Conservation (phyloP, 2,113 vertebrate genomes). For the Corydoras maculifer region DNA sequence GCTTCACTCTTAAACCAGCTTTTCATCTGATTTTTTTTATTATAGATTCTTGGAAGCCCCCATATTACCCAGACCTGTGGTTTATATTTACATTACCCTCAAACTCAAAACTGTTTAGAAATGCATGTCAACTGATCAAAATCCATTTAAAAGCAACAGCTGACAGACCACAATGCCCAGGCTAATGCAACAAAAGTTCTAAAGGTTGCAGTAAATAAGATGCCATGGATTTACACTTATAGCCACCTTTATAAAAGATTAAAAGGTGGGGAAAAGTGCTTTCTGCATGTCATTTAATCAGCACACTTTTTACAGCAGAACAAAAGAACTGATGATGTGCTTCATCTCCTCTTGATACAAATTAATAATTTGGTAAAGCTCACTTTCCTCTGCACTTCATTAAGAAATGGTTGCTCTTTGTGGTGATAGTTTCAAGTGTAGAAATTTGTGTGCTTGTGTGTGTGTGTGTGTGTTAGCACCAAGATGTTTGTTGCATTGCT, state of each 20-base stretch:
- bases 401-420: conserved; percentile 55
- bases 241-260: conserved; percentile 53
- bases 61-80: conserved; percentile 35
- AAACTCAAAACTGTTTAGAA: background rate
- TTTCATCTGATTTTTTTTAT: conserved; percentile 41
- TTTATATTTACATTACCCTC: conserved; percentile 11
- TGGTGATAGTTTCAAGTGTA: conserved; percentile 49
- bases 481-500: conserved; percentile 50
- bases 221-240: conserved; percentile 54
- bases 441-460: conserved; percentile 10
- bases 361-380: conserved; percentile 68
- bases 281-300: conserved; percentile 29
- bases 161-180: conserved; percentile 5
- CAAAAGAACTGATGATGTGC: conserved; percentile 59
- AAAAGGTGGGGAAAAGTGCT: conserved; percentile 37
- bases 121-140: conserved; percentile 17
- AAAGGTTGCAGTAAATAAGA: conserved; percentile 49
- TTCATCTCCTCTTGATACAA: conserved; percentile 67
- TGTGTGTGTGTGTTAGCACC: background rate
- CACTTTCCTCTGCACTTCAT: conserved; percentile 59
- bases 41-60: conserved; percentile 39
- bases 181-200: conserved; percentile 36
- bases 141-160: conserved; percentile 26
- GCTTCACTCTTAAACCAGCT: conserved; percentile 12
- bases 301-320: conserved; percentile 49